A percentile compares a stretch with the other conserved stretches of the same genome.
Evolutionary conservation across 30 jellyfish, hydroid and myxozoan genomes (phyloP).

Genomic region (Cassiopea xamachana): DNA sequence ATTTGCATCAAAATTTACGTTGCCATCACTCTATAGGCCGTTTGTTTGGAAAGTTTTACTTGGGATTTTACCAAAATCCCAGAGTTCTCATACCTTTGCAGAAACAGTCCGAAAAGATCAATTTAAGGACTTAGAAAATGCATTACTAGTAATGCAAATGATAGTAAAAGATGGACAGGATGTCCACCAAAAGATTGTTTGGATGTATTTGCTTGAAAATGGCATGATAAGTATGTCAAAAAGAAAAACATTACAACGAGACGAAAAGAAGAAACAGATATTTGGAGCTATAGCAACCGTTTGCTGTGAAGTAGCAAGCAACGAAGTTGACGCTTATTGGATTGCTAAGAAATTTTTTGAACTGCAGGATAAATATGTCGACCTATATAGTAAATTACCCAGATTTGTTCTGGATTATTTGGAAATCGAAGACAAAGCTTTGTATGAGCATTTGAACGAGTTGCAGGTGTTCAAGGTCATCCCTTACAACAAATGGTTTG

Average conservation of each 20-base stretch:
- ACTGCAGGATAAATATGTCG: slow-evolving; percentile 80
- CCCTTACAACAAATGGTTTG: slow-evolving; percentile 94
- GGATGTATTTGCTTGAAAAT: slow-evolving; percentile 88
- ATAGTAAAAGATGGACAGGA: slow-evolving; percentile 46
- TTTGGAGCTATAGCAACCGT: slow-evolving; percentile 84
- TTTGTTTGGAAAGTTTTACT: slow-evolving; percentile 90
- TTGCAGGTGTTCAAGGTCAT: slow-evolving; percentile 82
- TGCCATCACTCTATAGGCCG: slow-evolving; percentile 84
- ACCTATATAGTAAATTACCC: slow-evolving; percentile 81
- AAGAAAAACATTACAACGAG: slow-evolving; percentile 67
- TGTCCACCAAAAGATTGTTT: slow-evolving; percentile 63
- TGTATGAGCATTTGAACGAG: slow-evolving; percentile 87
- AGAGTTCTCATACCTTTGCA: slow-evolving; percentile 68
- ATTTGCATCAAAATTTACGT: slow-evolving; percentile 82
- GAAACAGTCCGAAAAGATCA: slow-evolving; percentile 72
- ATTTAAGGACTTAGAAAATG: slow-evolving; percentile 72
- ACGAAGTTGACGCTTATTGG: slow-evolving; percentile 93
- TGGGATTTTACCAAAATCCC: slow-evolving; percentile 78
- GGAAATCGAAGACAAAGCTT: slow-evolving; percentile 88
- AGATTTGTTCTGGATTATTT: slow-evolving; percentile 76
- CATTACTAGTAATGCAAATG: slow-evolving; percentile 82
- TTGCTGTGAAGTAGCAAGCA: slow-evolving; percentile 73
- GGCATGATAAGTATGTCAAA: slow-evolving; percentile 87
- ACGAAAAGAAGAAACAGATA: slow-evolving; percentile 76
- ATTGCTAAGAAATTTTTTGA: slow-evolving; percentile 75